Conservation (phyloP, 2,888 invertebrate genomes). For the Ectemnius lituratus region DNA sequence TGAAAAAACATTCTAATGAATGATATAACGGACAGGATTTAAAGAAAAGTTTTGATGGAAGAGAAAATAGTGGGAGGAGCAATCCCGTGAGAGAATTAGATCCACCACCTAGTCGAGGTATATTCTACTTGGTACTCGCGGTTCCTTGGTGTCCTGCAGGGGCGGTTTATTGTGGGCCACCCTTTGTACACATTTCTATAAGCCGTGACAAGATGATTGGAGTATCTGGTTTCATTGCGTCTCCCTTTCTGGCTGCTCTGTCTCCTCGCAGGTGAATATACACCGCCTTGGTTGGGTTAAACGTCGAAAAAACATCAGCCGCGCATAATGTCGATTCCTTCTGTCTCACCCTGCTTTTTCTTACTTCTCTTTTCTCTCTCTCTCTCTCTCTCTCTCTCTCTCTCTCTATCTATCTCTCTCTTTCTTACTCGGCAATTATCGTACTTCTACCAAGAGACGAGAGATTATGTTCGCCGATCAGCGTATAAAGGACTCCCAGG, state of each 20-base stretch:
- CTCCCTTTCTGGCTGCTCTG: too few species aligned
- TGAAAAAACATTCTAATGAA: background rate
- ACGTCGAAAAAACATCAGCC: slow-evolving; percentile 60
- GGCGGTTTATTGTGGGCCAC: slow-evolving; percentile 76
- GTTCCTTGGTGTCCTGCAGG: slow-evolving; percentile 69
- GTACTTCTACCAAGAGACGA: background rate
- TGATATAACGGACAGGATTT: slow-evolving; percentile 8
- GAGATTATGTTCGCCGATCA: slow-evolving; percentile 3
- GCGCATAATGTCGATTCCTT: slow-evolving; percentile 47
- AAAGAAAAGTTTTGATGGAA: background rate
- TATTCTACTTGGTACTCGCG: slow-evolving; percentile 7
- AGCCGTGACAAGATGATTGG: slow-evolving; percentile 75
- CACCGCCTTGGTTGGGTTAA: slow-evolving; percentile 57
- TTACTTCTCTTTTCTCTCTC: too few species aligned
- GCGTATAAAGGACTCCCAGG: too few species aligned
- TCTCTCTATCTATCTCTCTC: too few species aligned
- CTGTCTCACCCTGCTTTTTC: slow-evolving; percentile 8
- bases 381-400: slow-evolving; percentile 14
- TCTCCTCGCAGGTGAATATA: slow-evolving; percentile 68
- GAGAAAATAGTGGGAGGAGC: background rate
- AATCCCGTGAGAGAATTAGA: slow-evolving; percentile 30
- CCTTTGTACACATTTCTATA: slow-evolving; percentile 72
- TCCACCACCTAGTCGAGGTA: slow-evolving; percentile 16
- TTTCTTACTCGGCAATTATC: background rate
- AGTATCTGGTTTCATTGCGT: slow-evolving; percentile 67